Conservation (phyloP, 2,888 invertebrate genomes). For the Protonemura montana region DNA sequence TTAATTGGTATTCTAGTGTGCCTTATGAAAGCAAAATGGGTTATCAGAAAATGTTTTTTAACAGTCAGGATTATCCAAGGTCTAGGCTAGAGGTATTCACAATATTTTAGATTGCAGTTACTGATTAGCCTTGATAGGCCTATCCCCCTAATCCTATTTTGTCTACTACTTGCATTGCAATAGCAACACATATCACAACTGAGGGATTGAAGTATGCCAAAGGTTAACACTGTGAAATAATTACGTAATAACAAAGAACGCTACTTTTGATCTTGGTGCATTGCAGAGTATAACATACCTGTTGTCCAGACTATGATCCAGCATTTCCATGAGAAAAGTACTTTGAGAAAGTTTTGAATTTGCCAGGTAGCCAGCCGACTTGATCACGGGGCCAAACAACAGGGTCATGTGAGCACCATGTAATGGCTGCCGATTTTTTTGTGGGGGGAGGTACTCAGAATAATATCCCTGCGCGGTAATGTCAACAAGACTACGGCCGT, state of each 20-base stretch:
- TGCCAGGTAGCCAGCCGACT: slow-evolving; percentile 55
- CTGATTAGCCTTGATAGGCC: slow-evolving; percentile 34
- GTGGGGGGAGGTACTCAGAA: slow-evolving; percentile 35
- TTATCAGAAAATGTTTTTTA: background rate
- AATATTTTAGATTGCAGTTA: slow-evolving; percentile 25
- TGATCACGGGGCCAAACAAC: slow-evolving; percentile 78
- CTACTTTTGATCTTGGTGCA: background rate
- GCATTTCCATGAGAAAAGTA: slow-evolving; percentile 62
- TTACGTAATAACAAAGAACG: background rate
- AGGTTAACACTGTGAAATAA: slow-evolving; percentile 10
- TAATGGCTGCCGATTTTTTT: slow-evolving; percentile 46
- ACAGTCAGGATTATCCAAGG: background rate
- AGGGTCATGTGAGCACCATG: slow-evolving; percentile 71
- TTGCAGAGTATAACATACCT: slow-evolving; percentile 60
- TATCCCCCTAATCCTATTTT: slow-evolving; percentile 17
- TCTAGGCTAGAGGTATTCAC: background rate
- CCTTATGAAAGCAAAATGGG: background rate
- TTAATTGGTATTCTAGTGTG: background rate
- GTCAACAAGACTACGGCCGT: background rate
- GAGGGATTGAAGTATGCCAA: slow-evolving; percentile 14
- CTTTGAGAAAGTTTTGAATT: slow-evolving; percentile 53
- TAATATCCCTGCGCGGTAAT: slow-evolving; percentile 14
- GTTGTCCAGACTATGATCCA: slow-evolving; percentile 68
- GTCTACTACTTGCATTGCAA: background rate
- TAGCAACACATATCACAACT: background rate